Evolutionary conservation across 2,888 invertebrate species (phyloP).

Genomic region (Perizoma affinitatum): DNA sequence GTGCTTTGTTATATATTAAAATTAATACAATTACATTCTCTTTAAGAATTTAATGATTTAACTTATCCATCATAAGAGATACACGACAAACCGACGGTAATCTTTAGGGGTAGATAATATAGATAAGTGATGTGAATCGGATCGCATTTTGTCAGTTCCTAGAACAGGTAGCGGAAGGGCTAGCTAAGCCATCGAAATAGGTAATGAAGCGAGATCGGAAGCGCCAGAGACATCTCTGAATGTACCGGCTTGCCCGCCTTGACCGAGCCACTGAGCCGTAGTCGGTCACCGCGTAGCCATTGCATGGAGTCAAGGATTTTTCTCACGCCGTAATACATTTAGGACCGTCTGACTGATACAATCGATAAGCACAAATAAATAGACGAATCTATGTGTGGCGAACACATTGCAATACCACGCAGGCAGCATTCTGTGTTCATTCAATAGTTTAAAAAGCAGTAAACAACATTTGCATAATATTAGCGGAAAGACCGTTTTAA

Average conservation of each 20-base stretch:
- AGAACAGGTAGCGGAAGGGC: slow-evolving; percentile 26
- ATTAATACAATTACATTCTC: no score
- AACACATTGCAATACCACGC: no score
- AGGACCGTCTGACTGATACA: slow-evolving; percentile 9
- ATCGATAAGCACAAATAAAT: slow-evolving; percentile 7
- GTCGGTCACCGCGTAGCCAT: slow-evolving; percentile 43
- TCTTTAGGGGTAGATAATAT: no score
- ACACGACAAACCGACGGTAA: no score
- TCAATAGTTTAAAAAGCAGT: no score
- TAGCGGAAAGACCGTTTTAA: no score
- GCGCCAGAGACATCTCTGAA: slow-evolving; percentile 38
- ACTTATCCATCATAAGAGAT: no score
- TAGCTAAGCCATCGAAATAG: slow-evolving; percentile 13
- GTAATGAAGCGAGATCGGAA: slow-evolving; percentile 47
- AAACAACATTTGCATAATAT: no score
- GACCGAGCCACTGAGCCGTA: slow-evolving; percentile 62
- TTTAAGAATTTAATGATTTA: no score
- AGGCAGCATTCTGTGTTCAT: no score
- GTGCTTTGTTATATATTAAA: no score
- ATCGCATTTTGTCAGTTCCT: slow-evolving; percentile 14
- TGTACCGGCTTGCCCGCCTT: slow-evolving; percentile 57
- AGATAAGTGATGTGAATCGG: no score
- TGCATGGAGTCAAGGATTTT: slow-evolving; percentile 38
- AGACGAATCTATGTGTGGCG: slow-evolving; percentile 1
- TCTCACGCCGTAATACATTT: slow-evolving; percentile 32